Conservation (phyloP, 1,140 invertebrate species). For the Zaprionus africanus region DNA sequence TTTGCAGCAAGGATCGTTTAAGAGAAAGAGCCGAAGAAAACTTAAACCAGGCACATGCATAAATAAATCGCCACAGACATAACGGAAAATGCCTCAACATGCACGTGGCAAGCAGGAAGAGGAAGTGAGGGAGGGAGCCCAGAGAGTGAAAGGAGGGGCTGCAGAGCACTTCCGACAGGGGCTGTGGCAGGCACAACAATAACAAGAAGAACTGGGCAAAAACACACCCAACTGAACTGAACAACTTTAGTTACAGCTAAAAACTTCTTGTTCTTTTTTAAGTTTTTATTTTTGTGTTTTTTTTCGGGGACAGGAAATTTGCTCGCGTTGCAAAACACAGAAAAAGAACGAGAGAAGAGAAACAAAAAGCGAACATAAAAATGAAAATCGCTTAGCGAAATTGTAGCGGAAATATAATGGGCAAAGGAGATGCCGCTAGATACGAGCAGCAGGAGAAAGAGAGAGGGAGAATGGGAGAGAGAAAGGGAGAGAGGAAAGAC, state of each 20-base stretch:
- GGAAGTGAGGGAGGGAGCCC: not conserved
- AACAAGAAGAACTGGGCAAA: not conserved
- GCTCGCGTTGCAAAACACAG: constrained; percentile 32
- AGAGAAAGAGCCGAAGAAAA: constrained; percentile 24
- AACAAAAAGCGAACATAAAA: constrained; percentile 17
- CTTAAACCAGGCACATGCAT: constrained; percentile 34
- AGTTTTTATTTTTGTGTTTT: constrained; percentile 17
- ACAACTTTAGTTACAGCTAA: constrained; percentile 42
- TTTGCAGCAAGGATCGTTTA: constrained; percentile 44
- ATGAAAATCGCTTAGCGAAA: constrained; percentile 46
- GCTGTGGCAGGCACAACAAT: constrained; percentile 5
- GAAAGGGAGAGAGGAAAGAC: not conserved
- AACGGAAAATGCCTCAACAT: constrained; percentile 23
- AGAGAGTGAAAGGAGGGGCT: not conserved
- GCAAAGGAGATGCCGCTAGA: not conserved
- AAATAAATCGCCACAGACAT: constrained; percentile 43
- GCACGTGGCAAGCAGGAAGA: not conserved
- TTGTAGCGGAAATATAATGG: constrained; percentile 42
- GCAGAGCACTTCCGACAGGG: constrained; percentile 39
- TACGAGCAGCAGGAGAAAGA: not conserved
- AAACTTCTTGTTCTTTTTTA: constrained; percentile 21
- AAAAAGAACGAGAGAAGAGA: constrained; percentile 11
- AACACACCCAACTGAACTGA: constrained; percentile 12
- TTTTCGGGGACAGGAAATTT: constrained; percentile 38
- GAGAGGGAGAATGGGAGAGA: no score